These are phyloP conservation scores for Cerceris rybyensis DNA, from an alignment of 2,888 invertebrate species.

Conservation along the genomic window DNA sequence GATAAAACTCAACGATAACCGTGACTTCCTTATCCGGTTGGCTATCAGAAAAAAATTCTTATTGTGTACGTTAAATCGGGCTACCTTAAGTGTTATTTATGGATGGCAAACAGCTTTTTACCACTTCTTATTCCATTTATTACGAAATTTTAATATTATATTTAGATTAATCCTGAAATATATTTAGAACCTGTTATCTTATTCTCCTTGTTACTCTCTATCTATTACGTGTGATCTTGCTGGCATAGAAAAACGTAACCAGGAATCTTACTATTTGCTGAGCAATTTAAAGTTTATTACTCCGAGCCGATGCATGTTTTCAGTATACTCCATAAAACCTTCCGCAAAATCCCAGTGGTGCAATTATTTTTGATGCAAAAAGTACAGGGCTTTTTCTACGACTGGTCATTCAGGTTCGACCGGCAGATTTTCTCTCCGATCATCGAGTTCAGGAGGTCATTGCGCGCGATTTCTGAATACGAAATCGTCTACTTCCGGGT, in stretches of 20 bases:
- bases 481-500: slow-evolving; percentile 32
- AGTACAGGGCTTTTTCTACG: slow-evolving; percentile 25
- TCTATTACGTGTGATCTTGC: too few species aligned
- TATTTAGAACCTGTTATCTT: too few species aligned
- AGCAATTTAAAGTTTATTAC: too few species aligned
- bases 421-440: slow-evolving; percentile 38
- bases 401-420: slow-evolving; percentile 40
- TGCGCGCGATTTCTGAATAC: slow-evolving; percentile 36
- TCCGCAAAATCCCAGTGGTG: not conserved
- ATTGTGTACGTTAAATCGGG: not conserved
- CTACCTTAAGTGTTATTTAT: not conserved
- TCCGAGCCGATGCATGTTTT: too few species aligned
- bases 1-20: slow-evolving; percentile 26
- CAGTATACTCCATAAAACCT: too few species aligned
- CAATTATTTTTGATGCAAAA: slow-evolving; percentile 17
- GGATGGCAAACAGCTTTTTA: too few species aligned
- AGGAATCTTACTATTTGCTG: too few species aligned
- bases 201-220: too few species aligned
- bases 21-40: not conserved
- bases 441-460: slow-evolving; percentile 61
- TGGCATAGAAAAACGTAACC: too few species aligned
- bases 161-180: too few species aligned
- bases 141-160: too few species aligned
- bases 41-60: not conserved
- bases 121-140: too few species aligned